Conservation (phyloP, 53 echinoderm and acorn worm species). For the Crossaster papposus region DNA sequence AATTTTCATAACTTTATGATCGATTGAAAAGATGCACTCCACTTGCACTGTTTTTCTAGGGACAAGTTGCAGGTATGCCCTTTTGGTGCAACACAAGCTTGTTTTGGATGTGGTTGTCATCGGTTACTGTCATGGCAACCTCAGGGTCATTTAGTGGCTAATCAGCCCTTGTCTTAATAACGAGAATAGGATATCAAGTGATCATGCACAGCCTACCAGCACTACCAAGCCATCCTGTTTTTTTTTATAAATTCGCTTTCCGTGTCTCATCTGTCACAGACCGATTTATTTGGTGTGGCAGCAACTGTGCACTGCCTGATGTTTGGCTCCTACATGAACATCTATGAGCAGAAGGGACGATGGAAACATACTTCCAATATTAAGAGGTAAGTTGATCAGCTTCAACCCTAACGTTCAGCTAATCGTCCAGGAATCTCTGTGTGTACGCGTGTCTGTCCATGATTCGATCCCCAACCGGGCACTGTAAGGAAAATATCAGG, state of each 20-base stretch:
- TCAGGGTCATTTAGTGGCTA: neutral
- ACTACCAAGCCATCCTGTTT: neutral
- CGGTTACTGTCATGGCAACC: neutral
- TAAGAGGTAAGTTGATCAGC: conserved; percentile 59
- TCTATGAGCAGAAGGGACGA: conserved; percentile 65
- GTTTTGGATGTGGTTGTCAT: too few species aligned
- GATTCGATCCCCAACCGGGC: too few species aligned
- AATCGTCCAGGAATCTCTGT: too few species aligned
- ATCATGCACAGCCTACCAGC: neutral
- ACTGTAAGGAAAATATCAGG: too few species aligned
- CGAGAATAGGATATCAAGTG: neutral
- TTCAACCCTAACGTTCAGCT: too few species aligned
- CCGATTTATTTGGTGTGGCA: conserved; percentile 92
- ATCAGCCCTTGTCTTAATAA: neutral
- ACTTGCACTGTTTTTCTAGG: too few species aligned
- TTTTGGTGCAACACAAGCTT: too few species aligned
- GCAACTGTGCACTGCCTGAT: conserved; percentile 83
- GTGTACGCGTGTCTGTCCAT: too few species aligned
- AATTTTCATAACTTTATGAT: too few species aligned
- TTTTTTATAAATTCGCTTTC: neutral
- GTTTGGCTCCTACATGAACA: conserved; percentile 91
- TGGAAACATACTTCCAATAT: conserved; percentile 74
- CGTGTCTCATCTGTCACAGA: conserved; percentile 42
- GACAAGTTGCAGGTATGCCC: too few species aligned
- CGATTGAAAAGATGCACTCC: too few species aligned